Percentiles rank a stretch among this genome's conserved stretches.
Conservation (phyloP, 2,888 invertebrate species). For the Drosophila tanythrix region DNA sequence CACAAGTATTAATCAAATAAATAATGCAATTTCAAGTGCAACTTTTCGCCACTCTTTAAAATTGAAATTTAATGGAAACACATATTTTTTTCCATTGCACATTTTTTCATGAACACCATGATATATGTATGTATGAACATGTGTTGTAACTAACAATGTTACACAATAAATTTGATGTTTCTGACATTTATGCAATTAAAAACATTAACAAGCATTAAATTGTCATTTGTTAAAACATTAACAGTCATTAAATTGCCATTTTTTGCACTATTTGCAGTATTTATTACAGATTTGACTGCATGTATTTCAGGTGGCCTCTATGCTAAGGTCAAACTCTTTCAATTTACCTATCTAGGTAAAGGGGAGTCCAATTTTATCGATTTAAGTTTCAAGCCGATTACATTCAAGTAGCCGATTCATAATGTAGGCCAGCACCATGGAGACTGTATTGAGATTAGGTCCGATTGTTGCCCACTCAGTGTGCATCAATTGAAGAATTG, state of each 20-base stretch:
- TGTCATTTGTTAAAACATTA: background rate
- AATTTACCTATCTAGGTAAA: background rate
- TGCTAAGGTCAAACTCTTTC: background rate
- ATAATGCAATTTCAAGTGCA: background rate
- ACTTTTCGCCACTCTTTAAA: background rate
- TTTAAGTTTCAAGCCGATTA: slow-evolving; percentile 24
- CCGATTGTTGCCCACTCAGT: background rate
- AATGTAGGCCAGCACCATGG: slow-evolving; percentile 27
- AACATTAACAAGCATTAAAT: background rate
- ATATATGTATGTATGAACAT: background rate
- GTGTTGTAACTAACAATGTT: background rate
- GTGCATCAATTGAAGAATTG: background rate
- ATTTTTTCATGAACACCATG: background rate
- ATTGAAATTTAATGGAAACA: background rate
- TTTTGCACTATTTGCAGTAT: background rate
- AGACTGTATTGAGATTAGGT: background rate
- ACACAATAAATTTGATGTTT: background rate
- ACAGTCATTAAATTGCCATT: background rate
- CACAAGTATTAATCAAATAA: background rate
- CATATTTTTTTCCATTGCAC: background rate
- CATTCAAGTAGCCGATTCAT: slow-evolving; percentile 48
- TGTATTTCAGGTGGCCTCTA: background rate
- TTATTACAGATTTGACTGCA: background rate
- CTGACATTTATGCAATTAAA: slow-evolving; percentile 2
- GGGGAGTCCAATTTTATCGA: slow-evolving; percentile 14